Percentiles rank a stretch among this genome's conserved stretches.
phyloP scores from a whole-genome alignment of 2,888 invertebrate species.

The Criorhina ranunculi region DNA sequence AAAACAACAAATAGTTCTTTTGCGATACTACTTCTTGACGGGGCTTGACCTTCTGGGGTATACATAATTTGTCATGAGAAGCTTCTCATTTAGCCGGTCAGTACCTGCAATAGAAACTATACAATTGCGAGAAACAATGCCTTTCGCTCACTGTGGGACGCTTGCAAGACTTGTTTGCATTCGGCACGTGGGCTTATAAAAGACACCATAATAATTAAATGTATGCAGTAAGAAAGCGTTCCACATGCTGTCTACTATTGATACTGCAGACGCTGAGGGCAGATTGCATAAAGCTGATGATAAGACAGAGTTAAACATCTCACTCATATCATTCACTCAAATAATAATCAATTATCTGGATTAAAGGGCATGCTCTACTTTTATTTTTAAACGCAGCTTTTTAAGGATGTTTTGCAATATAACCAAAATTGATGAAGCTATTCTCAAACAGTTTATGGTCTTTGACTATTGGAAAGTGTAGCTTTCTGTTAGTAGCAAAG shows the following conservation, averaged over 20 bases:
- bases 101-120: no score
- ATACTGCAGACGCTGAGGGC: background rate
- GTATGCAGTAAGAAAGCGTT: background rate
- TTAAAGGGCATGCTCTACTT: conserved; percentile 24
- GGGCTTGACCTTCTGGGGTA: no score
- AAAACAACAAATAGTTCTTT: no score
- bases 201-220: no score
- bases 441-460: background rate
- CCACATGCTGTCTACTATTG: background rate
- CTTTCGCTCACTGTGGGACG: no score
- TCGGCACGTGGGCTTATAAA: background rate
- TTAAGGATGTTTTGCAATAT: background rate
- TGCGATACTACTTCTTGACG: no score
- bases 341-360: background rate
- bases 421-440: background rate
- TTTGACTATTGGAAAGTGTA: background rate
- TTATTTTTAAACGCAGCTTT: background rate
- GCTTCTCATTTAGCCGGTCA: no score
- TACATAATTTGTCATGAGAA: no score
- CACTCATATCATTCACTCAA: background rate
- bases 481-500: no score
- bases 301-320: conserved; percentile 1
- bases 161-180: background rate
- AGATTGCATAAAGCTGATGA: conserved; percentile 21
- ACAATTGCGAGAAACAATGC: no score